Conservation (phyloP, 2,797 vertebrate genomes). For the Esox lucius region DNA sequence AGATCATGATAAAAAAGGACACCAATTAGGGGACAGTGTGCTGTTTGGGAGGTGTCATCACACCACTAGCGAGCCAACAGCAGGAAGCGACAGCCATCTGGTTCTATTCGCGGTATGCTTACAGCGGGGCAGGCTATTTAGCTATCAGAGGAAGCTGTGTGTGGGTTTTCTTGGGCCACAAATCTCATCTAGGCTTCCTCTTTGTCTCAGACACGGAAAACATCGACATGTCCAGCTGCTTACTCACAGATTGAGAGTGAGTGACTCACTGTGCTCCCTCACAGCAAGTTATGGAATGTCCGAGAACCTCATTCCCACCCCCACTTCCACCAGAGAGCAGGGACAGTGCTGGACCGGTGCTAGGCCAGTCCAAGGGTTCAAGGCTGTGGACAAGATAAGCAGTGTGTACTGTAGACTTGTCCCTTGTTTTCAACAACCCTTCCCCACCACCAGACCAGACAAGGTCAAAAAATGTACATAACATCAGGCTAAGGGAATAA, state of each 20-base stretch:
- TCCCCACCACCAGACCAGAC: neutral
- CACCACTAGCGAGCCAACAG: neutral
- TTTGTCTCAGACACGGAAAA: neutral
- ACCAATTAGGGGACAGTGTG: neutral
- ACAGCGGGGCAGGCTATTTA: neutral
- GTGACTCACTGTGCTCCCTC: neutral
- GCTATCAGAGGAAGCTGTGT: neutral
- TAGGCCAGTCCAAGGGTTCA: neutral
- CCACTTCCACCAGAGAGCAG: slow-evolving; percentile 1
- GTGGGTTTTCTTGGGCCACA: neutral
- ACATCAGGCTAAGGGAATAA: no score
- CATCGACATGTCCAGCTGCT: neutral
- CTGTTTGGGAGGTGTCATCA: neutral
- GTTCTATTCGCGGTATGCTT: neutral
- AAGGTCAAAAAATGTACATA: neutral
- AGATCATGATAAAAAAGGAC: neutral
- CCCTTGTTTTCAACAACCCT: neutral
- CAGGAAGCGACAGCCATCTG: neutral
- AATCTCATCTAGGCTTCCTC: neutral
- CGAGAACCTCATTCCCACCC: slow-evolving; percentile 15
- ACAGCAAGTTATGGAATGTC: slow-evolving; percentile 39
- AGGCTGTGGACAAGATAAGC: neutral
- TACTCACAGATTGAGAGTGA: neutral
- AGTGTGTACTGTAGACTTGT: neutral
- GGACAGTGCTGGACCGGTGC: neutral